Evolutionary conservation across 2,888 invertebrate genomes (phyloP).

Genomic region (Stenchaetothrips biformis): DNA sequence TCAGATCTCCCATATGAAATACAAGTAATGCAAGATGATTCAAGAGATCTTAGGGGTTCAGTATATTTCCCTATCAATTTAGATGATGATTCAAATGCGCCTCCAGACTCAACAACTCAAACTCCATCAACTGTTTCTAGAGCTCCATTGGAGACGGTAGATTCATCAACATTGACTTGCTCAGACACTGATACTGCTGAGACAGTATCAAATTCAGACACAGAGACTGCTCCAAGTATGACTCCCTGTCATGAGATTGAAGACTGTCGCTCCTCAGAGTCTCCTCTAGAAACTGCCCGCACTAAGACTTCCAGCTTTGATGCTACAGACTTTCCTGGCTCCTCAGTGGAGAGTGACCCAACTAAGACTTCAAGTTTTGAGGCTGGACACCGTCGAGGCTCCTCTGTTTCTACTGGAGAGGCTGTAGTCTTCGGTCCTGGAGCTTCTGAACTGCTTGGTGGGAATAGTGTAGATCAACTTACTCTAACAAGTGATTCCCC

Average conservation of each 20-base stretch:
- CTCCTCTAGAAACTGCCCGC: too few relatives aligned
- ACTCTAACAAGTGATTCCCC: not conserved
- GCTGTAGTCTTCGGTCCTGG: not conserved
- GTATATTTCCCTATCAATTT: too few relatives aligned
- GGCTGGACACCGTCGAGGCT: too few relatives aligned
- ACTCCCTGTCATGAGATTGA: too few relatives aligned
- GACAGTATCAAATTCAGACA: not conserved
- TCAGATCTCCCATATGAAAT: not conserved
- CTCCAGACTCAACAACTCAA: not conserved
- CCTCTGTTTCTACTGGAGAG: not conserved
- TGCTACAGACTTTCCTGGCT: too few relatives aligned
- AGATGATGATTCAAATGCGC: not conserved
- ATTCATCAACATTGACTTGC: not conserved
- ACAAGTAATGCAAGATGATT: not conserved
- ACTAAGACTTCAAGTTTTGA: too few relatives aligned
- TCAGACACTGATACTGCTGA: conserved; percentile 7
- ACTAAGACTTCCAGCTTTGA: too few relatives aligned
- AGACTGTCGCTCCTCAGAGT: too few relatives aligned
- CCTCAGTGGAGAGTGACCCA: too few relatives aligned
- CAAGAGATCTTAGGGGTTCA: not conserved
- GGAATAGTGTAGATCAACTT: not conserved
- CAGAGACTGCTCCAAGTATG: too few relatives aligned
- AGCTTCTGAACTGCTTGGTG: not conserved
- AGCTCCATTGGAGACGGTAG: not conserved
- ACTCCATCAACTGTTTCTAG: too few relatives aligned